Percentiles rank a stretch among this genome's conserved stretches.
These are phyloP conservation scores for Apodemia zela DNA, from an alignment of 2,888 invertebrate species.

Conservation along the genomic window DNA sequence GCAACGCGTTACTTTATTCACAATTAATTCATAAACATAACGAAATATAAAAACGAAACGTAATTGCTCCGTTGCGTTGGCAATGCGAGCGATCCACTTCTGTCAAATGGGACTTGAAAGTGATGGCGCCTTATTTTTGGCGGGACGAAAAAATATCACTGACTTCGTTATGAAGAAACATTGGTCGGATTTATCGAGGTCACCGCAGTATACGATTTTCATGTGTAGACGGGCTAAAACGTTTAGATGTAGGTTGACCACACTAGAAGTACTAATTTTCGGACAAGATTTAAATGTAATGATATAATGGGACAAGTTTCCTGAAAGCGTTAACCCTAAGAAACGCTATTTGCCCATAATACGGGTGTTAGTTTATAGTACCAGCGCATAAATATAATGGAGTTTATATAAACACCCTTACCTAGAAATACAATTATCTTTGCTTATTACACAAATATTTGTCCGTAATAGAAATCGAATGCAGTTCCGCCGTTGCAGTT, in stretches of 20 bases:
- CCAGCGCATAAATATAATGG: too few relatives aligned
- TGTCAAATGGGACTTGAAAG: constrained; percentile 63
- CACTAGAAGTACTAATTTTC: neutral
- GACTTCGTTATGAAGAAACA: constrained; percentile 47
- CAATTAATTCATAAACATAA: constrained; percentile 33
- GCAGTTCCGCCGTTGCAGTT: too few relatives aligned
- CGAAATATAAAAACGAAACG: constrained; percentile 28
- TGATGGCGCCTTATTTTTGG: constrained; percentile 71
- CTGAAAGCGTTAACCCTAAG: too few relatives aligned
- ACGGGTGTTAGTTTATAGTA: too few relatives aligned
- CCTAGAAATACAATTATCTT: too few relatives aligned
- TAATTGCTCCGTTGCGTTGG: constrained; percentile 45
- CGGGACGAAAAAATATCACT: constrained; percentile 45
- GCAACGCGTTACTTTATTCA: neutral
- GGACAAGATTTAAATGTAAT: neutral
- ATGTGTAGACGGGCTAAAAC: constrained; percentile 11
- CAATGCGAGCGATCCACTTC: constrained; percentile 63
- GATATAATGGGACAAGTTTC: too few relatives aligned
- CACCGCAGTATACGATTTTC: neutral
- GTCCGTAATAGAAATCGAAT: too few relatives aligned
- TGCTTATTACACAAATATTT: too few relatives aligned
- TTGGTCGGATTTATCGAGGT: constrained; percentile 25
- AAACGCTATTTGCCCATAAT: too few relatives aligned
- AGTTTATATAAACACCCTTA: too few relatives aligned
- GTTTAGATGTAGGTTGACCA: neutral